These are phyloP conservation scores for Campylomormyrus numenius DNA, from an alignment of 2,113 vertebrate species.

Conservation along the genomic window DNA sequence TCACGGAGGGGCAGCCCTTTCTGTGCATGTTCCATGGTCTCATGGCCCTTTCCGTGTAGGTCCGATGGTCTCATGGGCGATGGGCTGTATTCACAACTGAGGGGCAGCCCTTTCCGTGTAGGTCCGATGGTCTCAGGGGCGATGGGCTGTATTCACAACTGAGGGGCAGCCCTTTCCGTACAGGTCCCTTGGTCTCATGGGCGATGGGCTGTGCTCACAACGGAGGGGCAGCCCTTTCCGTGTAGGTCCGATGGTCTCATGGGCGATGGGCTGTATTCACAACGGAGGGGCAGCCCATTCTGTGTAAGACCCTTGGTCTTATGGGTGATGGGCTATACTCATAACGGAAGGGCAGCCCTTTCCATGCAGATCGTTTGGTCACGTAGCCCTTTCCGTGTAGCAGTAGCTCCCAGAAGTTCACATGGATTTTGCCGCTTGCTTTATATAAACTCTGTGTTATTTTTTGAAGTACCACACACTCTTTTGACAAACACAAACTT, in stretches of 20 bases:
- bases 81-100: not conserved
- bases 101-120: not conserved
- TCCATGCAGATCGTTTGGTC: not conserved
- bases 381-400: not conserved
- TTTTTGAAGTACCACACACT: conserved; percentile 8
- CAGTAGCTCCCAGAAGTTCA: not conserved
- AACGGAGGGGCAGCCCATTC: not conserved
- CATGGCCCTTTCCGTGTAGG: not conserved
- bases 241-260: not conserved
- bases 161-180: not conserved
- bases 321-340: not conserved
- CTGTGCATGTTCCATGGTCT: not conserved
- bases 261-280: not conserved
- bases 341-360: not conserved
- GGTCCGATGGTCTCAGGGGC: not conserved
- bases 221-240: not conserved
- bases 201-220: not conserved
- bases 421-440: conserved; percentile 7
- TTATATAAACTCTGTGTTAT: conserved; percentile 9
- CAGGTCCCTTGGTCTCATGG: no score
- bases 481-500: conserved; percentile 12
- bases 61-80: not conserved
- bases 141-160: not conserved
- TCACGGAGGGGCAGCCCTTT: not conserved
- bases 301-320: not conserved